phyloP scores from a whole-genome alignment of 2,113 vertebrate species.

The Actinemys pallida region DNA sequence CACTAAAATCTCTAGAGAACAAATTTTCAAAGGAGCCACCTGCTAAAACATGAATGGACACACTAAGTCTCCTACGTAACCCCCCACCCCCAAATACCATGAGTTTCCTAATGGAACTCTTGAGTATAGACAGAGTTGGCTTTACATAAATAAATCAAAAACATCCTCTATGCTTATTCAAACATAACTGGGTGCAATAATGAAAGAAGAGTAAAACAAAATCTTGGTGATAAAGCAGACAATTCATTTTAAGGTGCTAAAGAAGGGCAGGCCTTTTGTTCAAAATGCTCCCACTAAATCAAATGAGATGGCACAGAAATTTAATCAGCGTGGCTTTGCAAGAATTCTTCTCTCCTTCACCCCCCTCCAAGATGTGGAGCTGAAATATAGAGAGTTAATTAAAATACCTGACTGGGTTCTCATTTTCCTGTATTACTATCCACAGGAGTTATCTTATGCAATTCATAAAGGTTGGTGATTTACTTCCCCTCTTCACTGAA shows the following conservation, averaged over 20 bases:
- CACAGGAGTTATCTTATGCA: not conserved
- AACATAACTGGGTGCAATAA: not conserved
- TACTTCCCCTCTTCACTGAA: not conserved
- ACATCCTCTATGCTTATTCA: not conserved
- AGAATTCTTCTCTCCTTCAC: not conserved
- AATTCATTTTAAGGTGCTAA: not conserved
- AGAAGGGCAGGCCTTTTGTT: not conserved
- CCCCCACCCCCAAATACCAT: not conserved
- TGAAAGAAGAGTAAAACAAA: not conserved
- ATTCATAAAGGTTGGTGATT: not conserved
- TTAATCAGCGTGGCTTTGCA: not conserved
- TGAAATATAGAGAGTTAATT: not conserved
- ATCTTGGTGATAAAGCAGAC: not conserved
- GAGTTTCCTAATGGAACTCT: not conserved
- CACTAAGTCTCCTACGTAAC: not conserved
- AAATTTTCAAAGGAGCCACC: not conserved
- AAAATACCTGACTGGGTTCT: not conserved
- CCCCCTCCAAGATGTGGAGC: not conserved
- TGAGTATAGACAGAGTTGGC: not conserved
- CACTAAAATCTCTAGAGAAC: fast-evolving
- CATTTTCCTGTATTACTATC: not conserved
- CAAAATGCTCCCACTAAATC: not conserved
- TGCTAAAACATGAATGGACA: not conserved
- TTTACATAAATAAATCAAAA: not conserved
- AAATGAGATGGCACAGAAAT: not conserved